phyloP scores from a whole-genome alignment of 1,140 invertebrate genomes.

The Aphelinus certus region DNA sequence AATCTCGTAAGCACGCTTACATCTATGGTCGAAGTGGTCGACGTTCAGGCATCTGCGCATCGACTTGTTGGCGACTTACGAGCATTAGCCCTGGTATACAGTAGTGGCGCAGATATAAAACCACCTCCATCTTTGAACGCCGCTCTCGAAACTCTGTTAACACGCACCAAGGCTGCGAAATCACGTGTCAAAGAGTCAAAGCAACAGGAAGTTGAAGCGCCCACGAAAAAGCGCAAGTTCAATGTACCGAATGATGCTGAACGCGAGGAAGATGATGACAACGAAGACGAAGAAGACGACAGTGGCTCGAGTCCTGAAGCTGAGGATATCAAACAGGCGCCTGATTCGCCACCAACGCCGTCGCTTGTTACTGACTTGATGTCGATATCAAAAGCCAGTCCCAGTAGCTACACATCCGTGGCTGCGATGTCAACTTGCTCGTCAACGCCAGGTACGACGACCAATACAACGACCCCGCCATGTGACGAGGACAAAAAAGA shows the following conservation, averaged over 20 bases:
- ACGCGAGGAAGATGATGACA: constrained; percentile 44
- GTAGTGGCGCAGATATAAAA: constrained; percentile 59
- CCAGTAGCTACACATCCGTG: background rate
- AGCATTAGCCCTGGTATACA: constrained; percentile 68
- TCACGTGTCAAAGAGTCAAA: constrained; percentile 53
- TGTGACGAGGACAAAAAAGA: constrained; percentile 33
- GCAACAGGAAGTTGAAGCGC: constrained; percentile 54
- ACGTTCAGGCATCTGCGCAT: constrained; percentile 64
- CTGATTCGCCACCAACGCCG: constrained; percentile 32
- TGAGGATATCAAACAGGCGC: constrained; percentile 19
- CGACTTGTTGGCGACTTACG: constrained; percentile 68
- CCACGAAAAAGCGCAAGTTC: constrained; percentile 62
- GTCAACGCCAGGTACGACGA: background rate
- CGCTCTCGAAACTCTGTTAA: constrained; percentile 54
- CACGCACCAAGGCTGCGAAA: constrained; percentile 48
- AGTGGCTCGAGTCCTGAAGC: constrained; percentile 9
- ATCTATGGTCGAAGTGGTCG: constrained; percentile 66
- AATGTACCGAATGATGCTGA: constrained; percentile 45
- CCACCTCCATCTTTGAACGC: constrained; percentile 54
- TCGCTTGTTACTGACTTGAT: constrained; percentile 40
- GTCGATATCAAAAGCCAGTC: background rate
- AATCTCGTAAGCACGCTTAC: constrained; percentile 67
- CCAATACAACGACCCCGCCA: background rate
- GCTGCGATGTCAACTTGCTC: background rate
- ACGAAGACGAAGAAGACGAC: constrained; percentile 45